Evolutionary conservation across 2,797 vertebrate species (phyloP).

Genomic region (Tachyglossus aculeatus): DNA sequence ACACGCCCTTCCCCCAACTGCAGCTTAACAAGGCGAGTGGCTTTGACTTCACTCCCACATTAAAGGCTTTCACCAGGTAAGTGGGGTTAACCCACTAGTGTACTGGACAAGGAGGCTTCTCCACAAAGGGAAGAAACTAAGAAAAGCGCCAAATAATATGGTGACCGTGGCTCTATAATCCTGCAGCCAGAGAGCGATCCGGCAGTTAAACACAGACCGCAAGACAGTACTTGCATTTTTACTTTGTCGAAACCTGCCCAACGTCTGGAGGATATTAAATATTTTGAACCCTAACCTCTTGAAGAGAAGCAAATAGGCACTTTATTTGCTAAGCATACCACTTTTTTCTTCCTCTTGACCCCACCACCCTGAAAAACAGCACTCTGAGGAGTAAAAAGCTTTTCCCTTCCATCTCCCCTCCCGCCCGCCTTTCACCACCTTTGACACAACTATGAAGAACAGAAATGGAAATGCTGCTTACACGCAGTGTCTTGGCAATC

Average conservation of each 20-base stretch:
- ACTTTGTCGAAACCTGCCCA: conserved; percentile 43
- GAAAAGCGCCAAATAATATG: not conserved
- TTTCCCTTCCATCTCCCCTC: no score
- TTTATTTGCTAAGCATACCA: not conserved
- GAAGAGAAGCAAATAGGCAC: conserved; percentile 30
- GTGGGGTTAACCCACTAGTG: not conserved
- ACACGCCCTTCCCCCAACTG: not conserved
- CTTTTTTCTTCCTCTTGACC: not conserved
- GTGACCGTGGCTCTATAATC: conserved; percentile 1
- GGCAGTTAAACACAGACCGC: conserved; percentile 19
- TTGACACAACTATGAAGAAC: conserved; percentile 21
- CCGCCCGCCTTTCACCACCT: conserved; percentile 1
- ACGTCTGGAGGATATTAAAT: conserved; percentile 35
- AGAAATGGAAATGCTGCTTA: conserved; percentile 81
- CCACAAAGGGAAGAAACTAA: conserved; percentile 6
- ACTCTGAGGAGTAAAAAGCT: not conserved
- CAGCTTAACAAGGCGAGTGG: conserved; percentile 36
- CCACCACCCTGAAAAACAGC: conserved; percentile 13
- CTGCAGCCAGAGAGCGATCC: not conserved
- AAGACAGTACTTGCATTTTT: not conserved
- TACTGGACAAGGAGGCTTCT: not conserved
- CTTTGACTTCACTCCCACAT: conserved; percentile 26
- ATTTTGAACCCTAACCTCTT: conserved; percentile 8
- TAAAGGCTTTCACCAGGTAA: not conserved
- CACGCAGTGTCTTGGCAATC: conserved; percentile 91